Conservation (phyloP, 2,113 vertebrate species). For the Bos javanicus region DNA sequence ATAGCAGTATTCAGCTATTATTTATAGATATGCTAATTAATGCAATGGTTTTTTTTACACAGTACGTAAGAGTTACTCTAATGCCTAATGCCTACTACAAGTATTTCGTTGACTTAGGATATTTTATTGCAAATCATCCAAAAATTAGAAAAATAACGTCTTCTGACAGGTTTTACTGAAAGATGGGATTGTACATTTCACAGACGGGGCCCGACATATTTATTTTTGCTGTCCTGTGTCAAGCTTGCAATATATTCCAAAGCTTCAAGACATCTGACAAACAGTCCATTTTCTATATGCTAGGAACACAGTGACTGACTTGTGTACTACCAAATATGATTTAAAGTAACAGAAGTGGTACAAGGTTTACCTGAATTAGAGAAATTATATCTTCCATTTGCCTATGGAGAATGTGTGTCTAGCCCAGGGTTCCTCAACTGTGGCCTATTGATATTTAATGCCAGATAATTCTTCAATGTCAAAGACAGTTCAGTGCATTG, state of each 20-base stretch:
- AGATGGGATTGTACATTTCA: neutral
- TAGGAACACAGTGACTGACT: neutral
- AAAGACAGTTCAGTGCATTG: neutral
- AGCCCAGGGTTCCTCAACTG: neutral
- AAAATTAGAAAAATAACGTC: slow-evolving; percentile 10
- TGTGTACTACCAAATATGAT: neutral
- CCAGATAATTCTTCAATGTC: neutral
- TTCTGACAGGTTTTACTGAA: neutral
- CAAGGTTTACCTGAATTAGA: neutral
- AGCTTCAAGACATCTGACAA: neutral
- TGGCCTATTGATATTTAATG: neutral
- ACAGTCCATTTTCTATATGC: neutral
- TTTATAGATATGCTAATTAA: slow-evolving; percentile 1
- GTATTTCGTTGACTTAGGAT: neutral
- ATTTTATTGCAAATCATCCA: neutral
- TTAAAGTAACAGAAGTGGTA: neutral
- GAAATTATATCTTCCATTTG: neutral
- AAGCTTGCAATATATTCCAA: neutral
- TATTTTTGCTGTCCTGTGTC: neutral
- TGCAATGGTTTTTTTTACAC: neutral
- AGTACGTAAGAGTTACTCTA: neutral
- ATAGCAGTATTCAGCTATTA: neutral
- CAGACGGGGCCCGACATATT: neutral
- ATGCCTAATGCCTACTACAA: neutral
- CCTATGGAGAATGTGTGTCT: neutral